Evolutionary conservation across 2,888 invertebrate genomes (phyloP).

Genomic region (Erynnis tages): DNA sequence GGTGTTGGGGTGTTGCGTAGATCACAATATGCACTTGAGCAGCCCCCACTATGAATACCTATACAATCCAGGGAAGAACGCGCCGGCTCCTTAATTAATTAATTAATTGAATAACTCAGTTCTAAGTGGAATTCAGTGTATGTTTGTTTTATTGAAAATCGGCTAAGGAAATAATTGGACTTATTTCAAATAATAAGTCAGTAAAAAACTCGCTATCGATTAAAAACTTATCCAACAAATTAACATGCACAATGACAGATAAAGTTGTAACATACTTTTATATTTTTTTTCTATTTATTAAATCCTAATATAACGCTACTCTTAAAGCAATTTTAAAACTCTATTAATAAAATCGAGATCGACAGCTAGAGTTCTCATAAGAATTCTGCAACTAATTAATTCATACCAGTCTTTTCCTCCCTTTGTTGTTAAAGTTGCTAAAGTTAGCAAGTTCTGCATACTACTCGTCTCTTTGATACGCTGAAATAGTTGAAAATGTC

Average conservation of each 20-base stretch:
- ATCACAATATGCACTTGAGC: constrained; percentile 82
- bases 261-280: too few species aligned
- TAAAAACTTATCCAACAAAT: too few species aligned
- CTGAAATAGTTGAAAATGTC: constrained; percentile 20
- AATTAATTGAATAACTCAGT: constrained; percentile 31
- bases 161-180: too few species aligned
- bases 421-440: constrained; percentile 21
- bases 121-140: background rate
- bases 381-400: constrained; percentile 20
- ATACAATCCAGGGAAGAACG: constrained; percentile 56
- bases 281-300: too few species aligned
- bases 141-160: background rate
- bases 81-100: constrained; percentile 53
- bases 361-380: background rate
- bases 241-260: too few species aligned
- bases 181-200: too few species aligned
- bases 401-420: constrained; percentile 8
- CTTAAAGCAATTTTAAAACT: constrained; percentile 1
- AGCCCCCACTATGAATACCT: constrained; percentile 70
- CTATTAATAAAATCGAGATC: constrained; percentile 7
- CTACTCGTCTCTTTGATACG: constrained; percentile 19
- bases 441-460: constrained; percentile 24
- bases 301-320: too few species aligned
- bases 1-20: constrained; percentile 57
- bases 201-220: too few species aligned